phyloP scores from a whole-genome alignment of 2,113 vertebrate genomes.

The Oenanthe oenanthe region DNA sequence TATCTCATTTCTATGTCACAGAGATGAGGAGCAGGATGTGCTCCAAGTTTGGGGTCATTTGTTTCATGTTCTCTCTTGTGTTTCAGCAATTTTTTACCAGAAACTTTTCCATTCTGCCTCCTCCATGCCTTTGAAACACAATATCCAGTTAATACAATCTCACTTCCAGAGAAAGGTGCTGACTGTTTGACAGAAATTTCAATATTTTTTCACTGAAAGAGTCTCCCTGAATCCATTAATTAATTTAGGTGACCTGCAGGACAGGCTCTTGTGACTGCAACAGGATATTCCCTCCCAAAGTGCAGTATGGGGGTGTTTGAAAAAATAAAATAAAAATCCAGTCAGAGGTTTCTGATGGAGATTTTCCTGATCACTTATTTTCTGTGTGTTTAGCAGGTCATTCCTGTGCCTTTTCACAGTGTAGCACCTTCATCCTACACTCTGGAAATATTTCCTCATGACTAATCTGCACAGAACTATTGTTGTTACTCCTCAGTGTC shows the following conservation, averaged over 20 bases:
- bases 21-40: neutral
- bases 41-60: neutral
- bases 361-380: neutral
- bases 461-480: neutral
- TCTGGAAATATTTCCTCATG: neutral
- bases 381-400: neutral
- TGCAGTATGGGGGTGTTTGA: neutral
- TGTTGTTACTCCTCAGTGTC: neutral
- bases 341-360: neutral
- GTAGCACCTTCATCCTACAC: neutral
- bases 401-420: neutral
- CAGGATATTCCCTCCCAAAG: neutral
- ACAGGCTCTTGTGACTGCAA: neutral
- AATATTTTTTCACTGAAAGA: neutral
- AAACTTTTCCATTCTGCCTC: neutral
- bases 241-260: neutral
- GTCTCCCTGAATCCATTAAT: neutral
- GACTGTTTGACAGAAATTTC: neutral
- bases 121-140: neutral
- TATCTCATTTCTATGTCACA: neutral
- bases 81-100: neutral
- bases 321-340: neutral
- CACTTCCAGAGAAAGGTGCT: neutral
- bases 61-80: neutral
- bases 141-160: neutral